Base-by-base conservation (phyloP, 2,797 vertebrate species). In the Sylvilagus floridanus region DNA sequence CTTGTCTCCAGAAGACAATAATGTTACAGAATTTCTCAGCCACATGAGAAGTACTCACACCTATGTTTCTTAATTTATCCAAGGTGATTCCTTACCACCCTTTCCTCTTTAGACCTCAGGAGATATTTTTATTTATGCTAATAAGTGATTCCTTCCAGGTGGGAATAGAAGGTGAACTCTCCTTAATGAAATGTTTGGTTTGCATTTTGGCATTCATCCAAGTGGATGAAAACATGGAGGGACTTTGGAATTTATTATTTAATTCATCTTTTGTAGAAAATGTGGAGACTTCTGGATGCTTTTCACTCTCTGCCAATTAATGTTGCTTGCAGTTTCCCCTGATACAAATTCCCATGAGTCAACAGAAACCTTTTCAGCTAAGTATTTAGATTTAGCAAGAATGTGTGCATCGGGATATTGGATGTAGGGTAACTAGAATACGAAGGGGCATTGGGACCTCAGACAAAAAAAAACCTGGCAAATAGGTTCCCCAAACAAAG, bases 191-290 rank as follows among this genome's bases (percentile, higher is more conserved):
- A 85, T 88, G n/a, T 63, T 63, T 63, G 50, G 37, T 83, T 79
- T 91, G 94, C 50, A 24, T 96, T 93, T 96, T 85, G 78, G 75
- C 78, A 32, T 81, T 35, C 22, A 60, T 79, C 71, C 82, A 88
- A 72, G 82, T 17, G 63, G 85, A 62, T 72, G 66, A 85, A 47
- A 84, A 14, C 81, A 63, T n/a, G 30, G 22, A 85, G 60, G 22
- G 60, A 68, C 47, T 84, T 93, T 71, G 83, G 60, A 66, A 21
- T 72, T 78, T 37, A 19, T 83, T 76, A 37, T 71, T 76, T 89
- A 87, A 83, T 68, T 90, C 90, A 63, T 91, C 82, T 94, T 84
- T 88, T 85, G 11, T 78, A 91, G 76, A 93, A 93, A 91, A 84
- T 35, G 32, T 28, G 63, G 65, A 87, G 88, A 78, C 32, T 78